Conservation (phyloP, 2,888 invertebrate genomes). For the Lepidocyrtinus sp. region DNA sequence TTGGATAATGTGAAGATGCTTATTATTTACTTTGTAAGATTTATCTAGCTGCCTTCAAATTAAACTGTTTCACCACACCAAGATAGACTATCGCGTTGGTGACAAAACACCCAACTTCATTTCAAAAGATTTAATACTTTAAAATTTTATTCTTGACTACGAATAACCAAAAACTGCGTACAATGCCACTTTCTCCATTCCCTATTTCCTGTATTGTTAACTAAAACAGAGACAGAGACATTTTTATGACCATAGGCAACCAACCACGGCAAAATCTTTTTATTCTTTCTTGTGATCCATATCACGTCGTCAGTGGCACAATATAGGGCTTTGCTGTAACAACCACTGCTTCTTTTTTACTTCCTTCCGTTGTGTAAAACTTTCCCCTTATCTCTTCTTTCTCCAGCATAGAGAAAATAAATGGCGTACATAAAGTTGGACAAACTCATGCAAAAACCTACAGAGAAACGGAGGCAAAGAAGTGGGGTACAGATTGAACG, state of each 20-base stretch:
- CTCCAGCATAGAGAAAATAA: conserved; percentile 4
- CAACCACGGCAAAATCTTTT: conserved; percentile 26
- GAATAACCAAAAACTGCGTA: too few relatives aligned
- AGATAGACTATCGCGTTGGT: too few relatives aligned
- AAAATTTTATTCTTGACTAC: too few relatives aligned
- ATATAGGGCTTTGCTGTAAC: background rate
- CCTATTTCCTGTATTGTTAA: background rate
- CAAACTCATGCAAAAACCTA: background rate
- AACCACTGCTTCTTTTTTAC: conserved; percentile 2
- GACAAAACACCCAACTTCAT: too few relatives aligned
- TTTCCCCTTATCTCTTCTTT: conserved; percentile 6
- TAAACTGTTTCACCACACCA: too few relatives aligned
- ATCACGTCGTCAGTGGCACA: conserved; percentile 36
- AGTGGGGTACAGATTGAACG: too few relatives aligned
- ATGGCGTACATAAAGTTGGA: background rate
- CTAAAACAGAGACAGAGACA: background rate
- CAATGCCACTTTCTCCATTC: background rate
- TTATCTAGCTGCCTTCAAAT: too few relatives aligned
- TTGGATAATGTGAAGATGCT: too few relatives aligned
- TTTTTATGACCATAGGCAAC: background rate
- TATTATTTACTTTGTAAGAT: too few relatives aligned
- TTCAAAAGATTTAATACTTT: too few relatives aligned
- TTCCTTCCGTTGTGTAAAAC: conserved; percentile 3
- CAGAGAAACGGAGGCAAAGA: too few relatives aligned
- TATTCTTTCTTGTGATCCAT: conserved; percentile 20